Evolutionary conservation across 2,888 invertebrate genomes (phyloP).

Genomic region (Diplolepis rosae): DNA sequence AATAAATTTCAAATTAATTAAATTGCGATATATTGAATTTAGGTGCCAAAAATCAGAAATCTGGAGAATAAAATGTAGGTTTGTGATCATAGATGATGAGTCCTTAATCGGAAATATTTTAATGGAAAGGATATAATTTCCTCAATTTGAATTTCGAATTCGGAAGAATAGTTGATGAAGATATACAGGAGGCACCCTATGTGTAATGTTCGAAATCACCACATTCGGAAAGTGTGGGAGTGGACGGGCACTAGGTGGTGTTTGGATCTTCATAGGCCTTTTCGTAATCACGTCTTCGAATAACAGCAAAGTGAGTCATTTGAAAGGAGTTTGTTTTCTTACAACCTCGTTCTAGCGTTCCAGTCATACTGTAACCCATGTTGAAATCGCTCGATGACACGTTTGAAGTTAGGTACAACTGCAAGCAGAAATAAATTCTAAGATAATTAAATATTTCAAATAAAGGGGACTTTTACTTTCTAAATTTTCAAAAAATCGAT

Average conservation of each 20-base stretch:
- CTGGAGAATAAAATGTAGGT: too few species aligned
- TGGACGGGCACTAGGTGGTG: constrained; percentile 72
- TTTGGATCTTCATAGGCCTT: constrained; percentile 74
- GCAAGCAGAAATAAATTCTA: constrained; percentile 50
- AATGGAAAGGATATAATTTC: background rate
- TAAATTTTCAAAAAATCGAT: too few species aligned
- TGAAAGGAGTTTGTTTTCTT: constrained; percentile 86
- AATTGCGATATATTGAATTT: background rate
- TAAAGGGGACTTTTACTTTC: too few species aligned
- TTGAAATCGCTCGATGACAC: constrained; percentile 91
- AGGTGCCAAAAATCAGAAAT: too few species aligned
- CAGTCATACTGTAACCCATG: constrained; percentile 93
- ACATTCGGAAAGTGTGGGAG: constrained; percentile 71
- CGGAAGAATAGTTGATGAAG: background rate
- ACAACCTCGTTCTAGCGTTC: constrained; percentile 86
- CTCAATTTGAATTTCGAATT: background rate
- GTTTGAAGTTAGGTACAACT: constrained; percentile 88
- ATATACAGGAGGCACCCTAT: constrained; percentile 53
- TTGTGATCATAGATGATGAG: too few species aligned
- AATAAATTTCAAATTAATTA: background rate
- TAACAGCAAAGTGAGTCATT: constrained; percentile 91
- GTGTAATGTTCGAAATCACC: constrained; percentile 70
- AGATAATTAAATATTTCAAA: too few species aligned
- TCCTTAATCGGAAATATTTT: too few species aligned
- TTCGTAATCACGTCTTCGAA: constrained; percentile 85